A percentile compares a stretch with the other conserved stretches of the same genome.
These are phyloP conservation scores for Stercorarius parasiticus DNA, from an alignment of 2,113 vertebrate species.

Conservation along the genomic window DNA sequence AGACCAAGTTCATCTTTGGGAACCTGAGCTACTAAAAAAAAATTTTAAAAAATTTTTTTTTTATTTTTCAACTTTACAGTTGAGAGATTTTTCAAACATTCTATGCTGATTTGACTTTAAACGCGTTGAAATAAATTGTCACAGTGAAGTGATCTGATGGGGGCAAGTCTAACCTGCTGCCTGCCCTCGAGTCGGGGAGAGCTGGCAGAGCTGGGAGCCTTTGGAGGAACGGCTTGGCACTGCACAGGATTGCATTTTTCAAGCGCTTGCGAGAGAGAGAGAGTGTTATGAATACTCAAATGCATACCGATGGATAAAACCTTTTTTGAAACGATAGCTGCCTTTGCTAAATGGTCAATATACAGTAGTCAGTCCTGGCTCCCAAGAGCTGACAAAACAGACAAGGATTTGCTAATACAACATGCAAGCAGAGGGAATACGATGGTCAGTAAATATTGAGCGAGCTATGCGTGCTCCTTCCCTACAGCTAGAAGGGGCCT, in stretches of 20 bases:
- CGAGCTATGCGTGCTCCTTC: not conserved
- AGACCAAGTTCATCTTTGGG: not conserved
- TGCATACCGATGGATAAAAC: not conserved
- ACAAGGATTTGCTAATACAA: not conserved
- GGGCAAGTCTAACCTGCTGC: not conserved
- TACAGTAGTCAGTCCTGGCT: not conserved
- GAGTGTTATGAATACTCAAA: not conserved
- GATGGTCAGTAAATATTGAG: not conserved
- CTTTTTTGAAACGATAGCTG: not conserved
- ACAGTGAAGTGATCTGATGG: not conserved
- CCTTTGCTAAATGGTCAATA: not conserved
- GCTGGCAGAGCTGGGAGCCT: not conserved
- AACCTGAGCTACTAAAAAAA: not conserved
- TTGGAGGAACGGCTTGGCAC: not conserved
- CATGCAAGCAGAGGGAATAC: not conserved
- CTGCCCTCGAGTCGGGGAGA: not conserved
- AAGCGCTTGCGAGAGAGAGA: not conserved
- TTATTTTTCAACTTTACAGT: too few species aligned
- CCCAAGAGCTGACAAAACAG: not conserved
- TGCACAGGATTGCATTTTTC: not conserved
- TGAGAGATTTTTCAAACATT: not conserved
- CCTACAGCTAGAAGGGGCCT: not conserved
- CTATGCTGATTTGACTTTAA: not conserved
- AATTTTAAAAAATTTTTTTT: too few species aligned
- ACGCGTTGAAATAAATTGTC: not conserved